Base-by-base conservation (phyloP, 2,113 vertebrate genomes). In the Scolopax mira region DNA sequence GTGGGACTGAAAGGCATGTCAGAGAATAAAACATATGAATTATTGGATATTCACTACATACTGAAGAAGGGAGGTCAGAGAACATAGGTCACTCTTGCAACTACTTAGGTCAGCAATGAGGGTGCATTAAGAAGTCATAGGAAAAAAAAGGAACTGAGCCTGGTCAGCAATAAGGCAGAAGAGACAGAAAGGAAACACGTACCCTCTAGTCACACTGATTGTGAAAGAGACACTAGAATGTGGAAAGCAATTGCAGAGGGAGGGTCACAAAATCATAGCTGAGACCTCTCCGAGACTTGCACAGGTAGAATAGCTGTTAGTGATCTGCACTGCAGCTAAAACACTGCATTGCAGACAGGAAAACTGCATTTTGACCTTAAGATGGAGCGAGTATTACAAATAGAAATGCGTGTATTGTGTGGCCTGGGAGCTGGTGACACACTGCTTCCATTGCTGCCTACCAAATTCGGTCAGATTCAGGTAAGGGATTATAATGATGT, bases 261-360 rank as follows among this genome's bases (percentile, higher is more conserved):
- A 55, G 69, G 49, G 85, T 81, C 81, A 64, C n/a, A 79, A 87
- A 94, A 85, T 89, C 62, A 65, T 35, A 54, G 25, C 64, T 96
- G 91, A 97, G 91, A 97, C 93, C 94, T 89, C 81, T 66, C 71
- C 7, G 9, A 83, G 60, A 37, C 51, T 83, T 51, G 64, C 46
- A 35, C n/a, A 35, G 81, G 82, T 55, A 95, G 64, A 85, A 67
- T 0, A 88, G 78, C n/a, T 85, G 55, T 9, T 65, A 89, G 74
- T 78, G 85, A 89, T 88, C 91, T 94, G 90, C 90, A 93, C 55
- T 93, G 95, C 95, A 92, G 95, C 58, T 96, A 54, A 95, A 95
- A 69, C 62, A 85, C 95, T 96, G 91, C 94, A 96, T 93, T 97
- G 94, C 95, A 94, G 94, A 46, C 73, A 61, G 73, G 24, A 92